A percentile compares a stretch with the other conserved stretches of the same genome.
Conservation (phyloP, 1,140 invertebrate species). For the Manduca sexta region DNA sequence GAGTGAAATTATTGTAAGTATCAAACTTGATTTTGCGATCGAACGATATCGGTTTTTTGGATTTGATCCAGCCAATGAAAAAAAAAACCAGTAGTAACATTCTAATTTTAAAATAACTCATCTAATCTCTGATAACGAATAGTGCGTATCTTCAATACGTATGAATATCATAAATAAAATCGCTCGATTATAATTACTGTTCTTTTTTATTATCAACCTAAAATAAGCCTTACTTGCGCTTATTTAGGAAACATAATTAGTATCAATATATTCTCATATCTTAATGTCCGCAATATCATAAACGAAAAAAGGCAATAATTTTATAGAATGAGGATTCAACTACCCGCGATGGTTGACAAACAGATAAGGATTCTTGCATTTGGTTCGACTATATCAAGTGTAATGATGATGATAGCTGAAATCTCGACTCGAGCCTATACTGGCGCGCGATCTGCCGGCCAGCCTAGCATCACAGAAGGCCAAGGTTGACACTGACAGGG, state of each 20-base stretch:
- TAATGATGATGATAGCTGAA: slow-evolving; percentile 13
- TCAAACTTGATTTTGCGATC: slow-evolving; percentile 45
- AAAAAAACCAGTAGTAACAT: slow-evolving; percentile 29
- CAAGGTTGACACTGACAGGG: slow-evolving; percentile 61
- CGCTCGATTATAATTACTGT: slow-evolving; percentile 15
- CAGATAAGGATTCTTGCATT: too few species aligned
- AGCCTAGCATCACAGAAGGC: slow-evolving; percentile 53
- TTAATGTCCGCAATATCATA: too few species aligned
- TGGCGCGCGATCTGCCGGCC: slow-evolving; percentile 31
- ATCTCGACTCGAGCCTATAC: slow-evolving; percentile 9
- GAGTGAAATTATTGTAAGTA: slow-evolving; percentile 42
- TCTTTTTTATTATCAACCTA: too few species aligned
- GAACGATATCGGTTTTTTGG: slow-evolving; percentile 22
- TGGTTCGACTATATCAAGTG: too few species aligned
- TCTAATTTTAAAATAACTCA: slow-evolving; percentile 37
- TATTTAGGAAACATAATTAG: too few species aligned
- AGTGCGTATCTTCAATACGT: slow-evolving; percentile 9
- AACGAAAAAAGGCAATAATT: too few species aligned
- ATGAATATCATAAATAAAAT: slow-evolving; percentile 6
- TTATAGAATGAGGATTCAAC: too few species aligned
- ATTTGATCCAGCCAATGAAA: slow-evolving; percentile 34
- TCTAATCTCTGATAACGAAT: slow-evolving; percentile 18
- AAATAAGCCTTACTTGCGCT: too few species aligned
- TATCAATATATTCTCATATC: too few species aligned
- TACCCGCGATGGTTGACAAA: not conserved